phyloP scores from a whole-genome alignment of 1,140 invertebrate genomes.

The Centruroides vittatus region DNA sequence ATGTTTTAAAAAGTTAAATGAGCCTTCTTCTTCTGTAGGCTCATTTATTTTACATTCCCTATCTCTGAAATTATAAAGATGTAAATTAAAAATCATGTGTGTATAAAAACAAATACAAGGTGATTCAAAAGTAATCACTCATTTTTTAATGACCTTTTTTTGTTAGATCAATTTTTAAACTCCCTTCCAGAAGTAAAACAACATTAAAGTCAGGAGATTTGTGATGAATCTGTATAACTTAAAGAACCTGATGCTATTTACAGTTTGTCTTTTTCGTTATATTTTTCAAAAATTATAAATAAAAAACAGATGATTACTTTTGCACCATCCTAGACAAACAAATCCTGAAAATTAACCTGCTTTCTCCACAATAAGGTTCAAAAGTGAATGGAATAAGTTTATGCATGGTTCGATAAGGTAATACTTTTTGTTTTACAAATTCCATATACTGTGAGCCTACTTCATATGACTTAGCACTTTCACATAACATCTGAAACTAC shows the following conservation, averaged over 20 bases:
- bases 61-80: background rate
- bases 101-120: background rate
- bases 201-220: too few species aligned
- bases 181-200: too few species aligned
- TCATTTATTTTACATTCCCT: constrained; percentile 7
- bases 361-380: constrained; percentile 29
- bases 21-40: constrained; percentile 9
- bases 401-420: constrained; percentile 14
- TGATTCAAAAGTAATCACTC: too few species aligned
- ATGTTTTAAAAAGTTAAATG: constrained; percentile 13
- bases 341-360: constrained; percentile 1
- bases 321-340: background rate
- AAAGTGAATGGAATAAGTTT: constrained; percentile 30
- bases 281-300: too few species aligned
- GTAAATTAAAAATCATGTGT: too few species aligned
- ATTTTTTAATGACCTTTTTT: too few species aligned
- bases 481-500: constrained; percentile 39
- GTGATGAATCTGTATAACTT: too few species aligned
- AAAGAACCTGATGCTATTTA: too few species aligned
- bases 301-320: too few species aligned
- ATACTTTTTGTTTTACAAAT: constrained; percentile 32
- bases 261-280: too few species aligned
- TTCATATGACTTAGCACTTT: constrained; percentile 36
- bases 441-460: constrained; percentile 39
- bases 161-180: too few species aligned